A percentile compares a stretch with the other conserved stretches of the same genome.
Evolutionary conservation across 2,113 vertebrate genomes (phyloP).

Genomic region (Isichthys henryi): DNA sequence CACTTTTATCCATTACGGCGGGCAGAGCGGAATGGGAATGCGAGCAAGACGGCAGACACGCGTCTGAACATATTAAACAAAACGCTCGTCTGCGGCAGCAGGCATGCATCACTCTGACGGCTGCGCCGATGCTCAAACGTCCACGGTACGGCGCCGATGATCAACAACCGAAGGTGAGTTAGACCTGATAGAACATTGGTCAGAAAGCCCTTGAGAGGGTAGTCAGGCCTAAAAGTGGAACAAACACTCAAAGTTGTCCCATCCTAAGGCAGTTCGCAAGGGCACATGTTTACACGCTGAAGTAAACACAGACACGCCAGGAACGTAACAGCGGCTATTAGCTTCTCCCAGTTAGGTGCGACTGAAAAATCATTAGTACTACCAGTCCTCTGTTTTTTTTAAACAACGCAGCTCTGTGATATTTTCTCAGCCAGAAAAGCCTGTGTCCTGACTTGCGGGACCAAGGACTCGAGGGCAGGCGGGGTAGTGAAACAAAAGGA

Average conservation of each 20-base stretch:
- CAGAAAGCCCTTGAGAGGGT: neutral
- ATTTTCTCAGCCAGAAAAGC: neutral
- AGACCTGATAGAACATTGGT: neutral
- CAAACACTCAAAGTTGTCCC: neutral
- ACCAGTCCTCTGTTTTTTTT: neutral
- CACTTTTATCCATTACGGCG: constrained; percentile 12
- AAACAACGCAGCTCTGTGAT: neutral
- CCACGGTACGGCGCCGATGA: neutral
- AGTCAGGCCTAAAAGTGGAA: neutral
- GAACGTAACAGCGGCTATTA: neutral
- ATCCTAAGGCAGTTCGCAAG: neutral
- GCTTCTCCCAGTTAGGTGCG: neutral
- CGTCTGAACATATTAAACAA: neutral
- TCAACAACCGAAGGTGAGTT: neutral
- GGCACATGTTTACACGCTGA: neutral
- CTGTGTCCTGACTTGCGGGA: neutral
- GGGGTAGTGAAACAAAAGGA: neutral
- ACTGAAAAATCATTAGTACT: neutral
- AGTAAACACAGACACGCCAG: neutral
- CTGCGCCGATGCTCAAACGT: neutral
- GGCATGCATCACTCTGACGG: neutral
- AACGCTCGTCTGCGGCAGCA: neutral
- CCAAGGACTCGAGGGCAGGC: neutral
- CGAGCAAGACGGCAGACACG: constrained; percentile 23
- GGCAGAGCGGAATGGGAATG: neutral